Base-by-base conservation (phyloP, 2,888 invertebrate species). In the Tillus elongatus region DNA sequence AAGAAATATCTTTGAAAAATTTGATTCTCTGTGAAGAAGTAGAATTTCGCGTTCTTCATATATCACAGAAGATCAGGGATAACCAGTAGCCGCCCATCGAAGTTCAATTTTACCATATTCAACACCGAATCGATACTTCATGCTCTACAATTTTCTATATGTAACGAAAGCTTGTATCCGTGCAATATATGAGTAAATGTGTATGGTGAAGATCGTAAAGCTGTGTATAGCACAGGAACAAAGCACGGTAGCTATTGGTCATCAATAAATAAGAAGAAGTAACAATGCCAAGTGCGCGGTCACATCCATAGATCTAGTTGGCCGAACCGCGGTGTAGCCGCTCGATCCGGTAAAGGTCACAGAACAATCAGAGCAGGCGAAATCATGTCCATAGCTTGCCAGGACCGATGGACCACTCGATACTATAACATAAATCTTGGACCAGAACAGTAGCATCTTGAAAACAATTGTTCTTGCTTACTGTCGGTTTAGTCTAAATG, bases 381-480 rank as follows among this genome's bases (percentile, higher is more conserved):
- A 42, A 49, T 53, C 41, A 41, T 41, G 43, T 35, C 37, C 44
- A 53, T 37, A 38, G 43, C 42, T 44, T 40, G 42, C 43, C 39
- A 46, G 58, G 51, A 36, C 56, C 39, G 44, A 42, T 55, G 52
- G 35, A 38, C 39, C 44, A 46, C 51, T 53, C 57, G 53, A 58
- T 56, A 50, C 57, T 52, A 52, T 57, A 56, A 57, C 59, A 62
- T 63, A 63, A 63, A 63, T 63, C 58, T 55, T 56, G 53, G 47
- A 50, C 52, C 52, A 19, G 60, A 62, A 63, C 63, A 57, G 63
- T 63, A 63, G 63, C 62, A 61, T 61, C 62, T 50, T 51, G 57
- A 60, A 59, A 62, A 63, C 63, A 63, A 63, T 63, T 63, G 63
- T 63, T 61, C 61, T 60, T 59, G 60, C 57, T 60, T 62, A 58